Conservation (phyloP, 2,113 vertebrate species). For the Actenoides hombroni region DNA sequence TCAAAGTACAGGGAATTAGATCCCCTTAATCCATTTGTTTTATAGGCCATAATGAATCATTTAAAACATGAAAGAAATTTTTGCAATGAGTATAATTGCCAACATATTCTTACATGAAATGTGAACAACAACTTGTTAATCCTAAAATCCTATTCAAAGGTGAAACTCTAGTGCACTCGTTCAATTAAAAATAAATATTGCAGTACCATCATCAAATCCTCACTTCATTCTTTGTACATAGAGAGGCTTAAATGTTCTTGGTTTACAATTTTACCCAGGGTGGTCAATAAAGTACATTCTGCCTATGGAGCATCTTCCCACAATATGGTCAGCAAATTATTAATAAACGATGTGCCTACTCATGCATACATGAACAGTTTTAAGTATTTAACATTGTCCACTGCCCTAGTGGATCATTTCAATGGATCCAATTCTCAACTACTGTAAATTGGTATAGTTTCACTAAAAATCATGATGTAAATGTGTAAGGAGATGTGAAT, state of each 20-base stretch:
- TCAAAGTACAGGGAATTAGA: not conserved
- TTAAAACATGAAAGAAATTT: not conserved
- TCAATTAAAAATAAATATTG: not conserved
- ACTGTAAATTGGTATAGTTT: not conserved
- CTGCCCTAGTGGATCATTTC: not conserved
- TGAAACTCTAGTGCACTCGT: not conserved
- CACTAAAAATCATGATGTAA: not conserved
- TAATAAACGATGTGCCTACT: not conserved
- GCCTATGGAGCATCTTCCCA: not conserved
- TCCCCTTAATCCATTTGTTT: not conserved
- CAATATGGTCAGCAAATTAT: not conserved
- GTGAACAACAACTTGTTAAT: not conserved
- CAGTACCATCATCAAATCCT: not conserved
- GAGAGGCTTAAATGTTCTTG: not conserved
- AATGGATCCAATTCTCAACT: not conserved
- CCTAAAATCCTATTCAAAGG: not conserved
- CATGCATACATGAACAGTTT: not conserved
- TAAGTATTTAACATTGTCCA: not conserved
- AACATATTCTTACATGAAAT: not conserved
- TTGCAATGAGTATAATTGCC: not conserved
- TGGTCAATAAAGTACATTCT: not conserved
- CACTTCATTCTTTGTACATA: not conserved
- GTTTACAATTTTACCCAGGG: not conserved
- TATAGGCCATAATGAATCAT: not conserved
- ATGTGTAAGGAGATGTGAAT: not conserved